These are phyloP conservation scores for Cyrtorhinus lividipennis DNA, from an alignment of 1,140 invertebrate species.

Conservation along the genomic window DNA sequence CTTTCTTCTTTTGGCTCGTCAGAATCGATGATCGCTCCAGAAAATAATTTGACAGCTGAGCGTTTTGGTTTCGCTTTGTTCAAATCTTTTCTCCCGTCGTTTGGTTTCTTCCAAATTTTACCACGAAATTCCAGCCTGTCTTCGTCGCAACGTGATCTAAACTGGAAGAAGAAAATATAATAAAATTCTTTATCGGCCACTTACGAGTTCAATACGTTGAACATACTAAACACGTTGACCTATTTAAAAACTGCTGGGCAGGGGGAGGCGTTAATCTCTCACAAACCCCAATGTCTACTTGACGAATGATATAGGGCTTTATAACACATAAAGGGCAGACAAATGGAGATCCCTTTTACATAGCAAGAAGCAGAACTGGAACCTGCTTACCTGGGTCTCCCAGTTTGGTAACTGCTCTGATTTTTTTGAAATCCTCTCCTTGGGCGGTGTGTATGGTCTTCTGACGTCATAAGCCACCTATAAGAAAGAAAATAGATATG, in stretches of 20 bases:
- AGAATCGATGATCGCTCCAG: not conserved
- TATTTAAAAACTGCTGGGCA: too few relatives aligned
- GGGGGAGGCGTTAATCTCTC: too few relatives aligned
- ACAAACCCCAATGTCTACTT: too few relatives aligned
- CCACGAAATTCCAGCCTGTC: constrained; percentile 14
- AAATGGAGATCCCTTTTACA: too few relatives aligned
- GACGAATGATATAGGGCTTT: too few relatives aligned
- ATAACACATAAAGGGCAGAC: too few relatives aligned
- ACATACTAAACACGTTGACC: too few relatives aligned
- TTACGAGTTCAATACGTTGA: too few relatives aligned
- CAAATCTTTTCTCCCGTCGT: not conserved
- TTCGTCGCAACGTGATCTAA: constrained; percentile 4
- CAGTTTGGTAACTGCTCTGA: not conserved
- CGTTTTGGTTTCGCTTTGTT: constrained; percentile 1
- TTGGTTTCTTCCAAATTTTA: constrained; percentile 7
- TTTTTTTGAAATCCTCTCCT: constrained; percentile 6
- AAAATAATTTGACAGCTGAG: not conserved
- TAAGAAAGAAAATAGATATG: not conserved
- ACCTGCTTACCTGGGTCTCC: constrained; percentile 9
- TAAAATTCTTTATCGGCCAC: too few relatives aligned
- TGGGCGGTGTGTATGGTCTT: constrained; percentile 2
- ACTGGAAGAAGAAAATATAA: not conserved
- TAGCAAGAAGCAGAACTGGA: too few relatives aligned
- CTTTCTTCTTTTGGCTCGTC: constrained; percentile 17
- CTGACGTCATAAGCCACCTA: not conserved